Evolutionary conservation across 2,797 vertebrate genomes (phyloP).

Genomic region (Rhynchonycteris naso): DNA sequence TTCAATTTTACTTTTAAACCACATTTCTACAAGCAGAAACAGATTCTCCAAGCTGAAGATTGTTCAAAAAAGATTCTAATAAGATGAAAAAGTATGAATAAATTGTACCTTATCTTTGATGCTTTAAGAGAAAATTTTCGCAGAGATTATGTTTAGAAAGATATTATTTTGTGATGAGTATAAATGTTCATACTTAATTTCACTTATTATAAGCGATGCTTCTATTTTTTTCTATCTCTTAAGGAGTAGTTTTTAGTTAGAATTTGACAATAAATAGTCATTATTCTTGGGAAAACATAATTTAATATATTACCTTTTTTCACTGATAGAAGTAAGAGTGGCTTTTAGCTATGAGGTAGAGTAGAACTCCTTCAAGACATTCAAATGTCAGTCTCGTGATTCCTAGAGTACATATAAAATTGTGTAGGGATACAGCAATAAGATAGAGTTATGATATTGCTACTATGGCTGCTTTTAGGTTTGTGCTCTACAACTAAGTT

Average conservation of each 20-base stretch:
- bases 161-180: slow-evolving; percentile 54
- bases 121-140: slow-evolving; percentile 56
- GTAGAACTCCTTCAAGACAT: neutral
- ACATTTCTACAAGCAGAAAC: slow-evolving; percentile 37
- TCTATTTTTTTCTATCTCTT: slow-evolving; percentile 21
- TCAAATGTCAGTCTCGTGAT: neutral
- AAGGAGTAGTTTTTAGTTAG: slow-evolving; percentile 20
- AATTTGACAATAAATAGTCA: slow-evolving; percentile 24
- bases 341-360: neutral
- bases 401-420: neutral
- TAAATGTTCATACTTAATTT: slow-evolving; percentile 64
- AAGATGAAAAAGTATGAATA: slow-evolving; percentile 68
- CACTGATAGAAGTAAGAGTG: neutral
- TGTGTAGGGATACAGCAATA: neutral
- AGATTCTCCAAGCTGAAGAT: slow-evolving; percentile 43
- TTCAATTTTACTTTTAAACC: slow-evolving; percentile 27
- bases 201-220: slow-evolving; percentile 35
- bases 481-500: neutral
- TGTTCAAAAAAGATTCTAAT: slow-evolving; percentile 60
- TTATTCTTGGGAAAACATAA: slow-evolving; percentile 5
- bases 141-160: slow-evolving; percentile 62
- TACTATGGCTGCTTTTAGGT: neutral
- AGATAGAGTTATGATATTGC: neutral
- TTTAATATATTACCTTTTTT: neutral
- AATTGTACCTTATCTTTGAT: slow-evolving; percentile 60